Percentiles rank a stretch among this genome's conserved stretches.
These are phyloP conservation scores for Thunnus maccoyii DNA, from an alignment of 2,113 vertebrate genomes.

Conservation along the genomic window DNA sequence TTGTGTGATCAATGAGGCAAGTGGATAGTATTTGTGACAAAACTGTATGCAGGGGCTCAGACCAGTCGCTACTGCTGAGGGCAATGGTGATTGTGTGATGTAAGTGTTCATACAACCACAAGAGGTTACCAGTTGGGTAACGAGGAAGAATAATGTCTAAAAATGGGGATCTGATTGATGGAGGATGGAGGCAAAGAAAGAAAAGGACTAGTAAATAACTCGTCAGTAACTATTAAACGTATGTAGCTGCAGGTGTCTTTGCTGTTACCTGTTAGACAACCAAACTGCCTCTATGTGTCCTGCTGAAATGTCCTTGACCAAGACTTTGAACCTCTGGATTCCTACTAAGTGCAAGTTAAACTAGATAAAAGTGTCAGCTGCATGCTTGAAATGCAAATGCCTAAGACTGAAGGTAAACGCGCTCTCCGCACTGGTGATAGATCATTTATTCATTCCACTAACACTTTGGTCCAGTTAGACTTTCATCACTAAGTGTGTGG, in stretches of 20 bases:
- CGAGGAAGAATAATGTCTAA: not conserved
- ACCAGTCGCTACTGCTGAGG: not conserved
- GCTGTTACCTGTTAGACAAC: not conserved
- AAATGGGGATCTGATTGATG: too few species aligned
- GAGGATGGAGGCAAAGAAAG: too few species aligned
- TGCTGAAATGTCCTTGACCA: slow-evolving; percentile 26
- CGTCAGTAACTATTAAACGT: too few species aligned
- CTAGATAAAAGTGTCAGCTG: slow-evolving; percentile 30
- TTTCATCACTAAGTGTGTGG: slow-evolving; percentile 25
- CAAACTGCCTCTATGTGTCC: not conserved
- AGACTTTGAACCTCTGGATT: slow-evolving; percentile 17
- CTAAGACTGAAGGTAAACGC: slow-evolving; percentile 21
- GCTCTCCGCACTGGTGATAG: not conserved
- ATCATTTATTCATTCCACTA: slow-evolving; percentile 43
- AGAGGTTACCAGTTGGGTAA: slow-evolving; percentile 10
- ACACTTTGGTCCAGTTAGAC: slow-evolving; percentile 17
- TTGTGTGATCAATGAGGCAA: too few species aligned
- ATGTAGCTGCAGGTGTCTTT: not conserved
- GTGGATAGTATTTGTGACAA: too few species aligned
- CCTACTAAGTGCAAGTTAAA: slow-evolving; percentile 16
- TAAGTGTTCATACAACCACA: not conserved
- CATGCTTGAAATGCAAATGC: slow-evolving; percentile 55
- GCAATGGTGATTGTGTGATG: not conserved
- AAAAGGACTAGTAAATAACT: not conserved
- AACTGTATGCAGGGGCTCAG: not conserved